Base-by-base conservation (phyloP, 2,888 invertebrate species). In the Apamea monoglypha region DNA sequence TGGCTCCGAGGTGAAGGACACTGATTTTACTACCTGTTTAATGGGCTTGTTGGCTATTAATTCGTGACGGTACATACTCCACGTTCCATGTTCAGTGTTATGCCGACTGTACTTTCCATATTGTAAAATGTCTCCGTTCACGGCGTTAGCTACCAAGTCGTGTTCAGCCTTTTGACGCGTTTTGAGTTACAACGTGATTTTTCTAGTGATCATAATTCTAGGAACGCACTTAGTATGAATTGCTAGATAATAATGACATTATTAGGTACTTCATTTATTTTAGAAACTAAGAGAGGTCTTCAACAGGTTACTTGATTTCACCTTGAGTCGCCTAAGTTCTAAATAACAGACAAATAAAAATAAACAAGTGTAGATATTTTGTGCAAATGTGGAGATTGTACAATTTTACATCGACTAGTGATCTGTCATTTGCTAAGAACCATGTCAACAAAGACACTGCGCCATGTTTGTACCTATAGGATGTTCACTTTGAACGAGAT, bases 1-100 rank as follows among this genome's bases (percentile, higher is more conserved):
- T 90, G 88, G 90, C 87, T 88, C 47, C 75, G 80, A 83, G 87
- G 81, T 89, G 92, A 93, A 93, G 94, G 93, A 92, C 93, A 88
- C 85, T 85, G 85, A 84, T 91, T 90, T 91, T 89, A 90, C 87
- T 87, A 79, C 64, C 81, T 80, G 82, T 86, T 86, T 86, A 83
- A 85, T 84, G 82, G 73, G 75, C 66, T 87, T 83, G 81, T 74
- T 71, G 77, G 84, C 84, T 86, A 78, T 84, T 86, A 87, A 84
- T 85, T 82, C 69, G 67, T 66, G 81, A 74, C 32, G 40, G 44
- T 47, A 73, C 75, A 44, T 14, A 16, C 29, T 36, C 40, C 40
- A 63, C 68, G 68, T 44, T 50, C 59, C 40, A 63, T 72, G 68
- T 70, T 71, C 47, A n/a, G 56, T 75, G 59, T 71, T 72, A 12